These are phyloP conservation scores for Indri indri DNA, from an alignment of 2,113 vertebrate genomes.

Conservation along the genomic window DNA sequence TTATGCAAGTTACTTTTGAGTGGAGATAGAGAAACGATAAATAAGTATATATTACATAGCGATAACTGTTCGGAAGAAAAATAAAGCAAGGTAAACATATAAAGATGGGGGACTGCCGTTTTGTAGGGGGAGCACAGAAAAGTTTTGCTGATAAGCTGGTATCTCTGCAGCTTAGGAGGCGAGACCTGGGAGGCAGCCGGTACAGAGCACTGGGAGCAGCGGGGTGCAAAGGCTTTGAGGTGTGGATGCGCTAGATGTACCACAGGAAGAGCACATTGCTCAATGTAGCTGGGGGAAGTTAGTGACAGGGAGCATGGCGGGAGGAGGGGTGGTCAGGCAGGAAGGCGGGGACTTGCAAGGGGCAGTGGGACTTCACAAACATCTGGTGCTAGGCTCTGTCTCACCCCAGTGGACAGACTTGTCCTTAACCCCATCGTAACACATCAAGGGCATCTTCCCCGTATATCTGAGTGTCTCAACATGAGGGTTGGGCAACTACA, in stretches of 20 bases:
- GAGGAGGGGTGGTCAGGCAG: neutral
- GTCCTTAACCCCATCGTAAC: neutral
- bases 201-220: neutral
- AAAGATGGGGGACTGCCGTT: neutral
- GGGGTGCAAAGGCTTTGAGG: neutral
- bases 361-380: too few relatives aligned
- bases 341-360: too few relatives aligned
- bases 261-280: neutral
- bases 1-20: neutral
- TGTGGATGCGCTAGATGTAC: neutral
- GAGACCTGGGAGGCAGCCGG: neutral
- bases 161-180: neutral
- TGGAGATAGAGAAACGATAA: neutral
- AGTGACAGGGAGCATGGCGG: neutral
- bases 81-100: neutral
- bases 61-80: neutral
- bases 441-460: neutral
- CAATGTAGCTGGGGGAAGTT: neutral
- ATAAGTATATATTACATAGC: neutral
- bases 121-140: neutral
- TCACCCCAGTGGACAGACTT: neutral
- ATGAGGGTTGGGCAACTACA: fast-evolving
- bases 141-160: neutral
- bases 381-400: neutral
- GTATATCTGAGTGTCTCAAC: neutral